These are phyloP conservation scores for Tetragonisca angustula DNA, from an alignment of 2,888 invertebrate genomes.

Conservation along the genomic window DNA sequence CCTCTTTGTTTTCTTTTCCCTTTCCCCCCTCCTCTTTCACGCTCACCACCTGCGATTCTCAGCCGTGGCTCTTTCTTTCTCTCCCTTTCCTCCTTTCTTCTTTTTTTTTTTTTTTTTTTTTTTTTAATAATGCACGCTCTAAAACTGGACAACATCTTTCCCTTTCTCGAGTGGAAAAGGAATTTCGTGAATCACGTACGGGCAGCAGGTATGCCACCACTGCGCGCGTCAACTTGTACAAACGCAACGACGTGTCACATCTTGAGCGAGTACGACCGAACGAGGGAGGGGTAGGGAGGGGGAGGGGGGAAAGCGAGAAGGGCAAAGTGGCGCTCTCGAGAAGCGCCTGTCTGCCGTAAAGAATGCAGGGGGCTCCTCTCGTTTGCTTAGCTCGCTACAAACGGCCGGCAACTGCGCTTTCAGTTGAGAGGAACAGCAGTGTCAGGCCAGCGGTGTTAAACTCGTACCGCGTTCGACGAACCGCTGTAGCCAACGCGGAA, in stretches of 20 bases:
- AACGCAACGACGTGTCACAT: slow-evolving; percentile 53
- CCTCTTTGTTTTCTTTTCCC: background rate
- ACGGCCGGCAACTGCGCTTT: slow-evolving; percentile 59
- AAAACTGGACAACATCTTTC: no score
- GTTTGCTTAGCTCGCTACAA: slow-evolving; percentile 75
- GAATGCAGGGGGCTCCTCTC: slow-evolving; percentile 78
- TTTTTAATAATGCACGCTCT: no score
- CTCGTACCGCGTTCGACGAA: background rate
- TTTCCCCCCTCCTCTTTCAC: background rate
- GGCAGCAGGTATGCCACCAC: no score
- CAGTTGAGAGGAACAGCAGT: slow-evolving; percentile 12
- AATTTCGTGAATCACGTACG: no score
- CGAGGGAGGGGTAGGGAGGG: no score
- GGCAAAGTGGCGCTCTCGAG: slow-evolving; percentile 75
- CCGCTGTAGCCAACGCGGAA: background rate
- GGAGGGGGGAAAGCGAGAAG: slow-evolving; percentile 36
- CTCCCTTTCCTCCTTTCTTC: background rate
- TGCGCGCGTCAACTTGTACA: slow-evolving; percentile 18
- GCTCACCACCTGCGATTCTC: slow-evolving; percentile 7
- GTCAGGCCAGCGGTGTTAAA: slow-evolving; percentile 1
- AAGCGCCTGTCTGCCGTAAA: slow-evolving; percentile 76
- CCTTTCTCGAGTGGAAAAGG: no score
- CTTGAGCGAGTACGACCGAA: slow-evolving; percentile 33
- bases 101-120: background rate
- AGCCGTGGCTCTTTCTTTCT: background rate